These are phyloP conservation scores for Sesamia nonagrioides DNA, from an alignment of 1,140 invertebrate species.

Conservation along the genomic window DNA sequence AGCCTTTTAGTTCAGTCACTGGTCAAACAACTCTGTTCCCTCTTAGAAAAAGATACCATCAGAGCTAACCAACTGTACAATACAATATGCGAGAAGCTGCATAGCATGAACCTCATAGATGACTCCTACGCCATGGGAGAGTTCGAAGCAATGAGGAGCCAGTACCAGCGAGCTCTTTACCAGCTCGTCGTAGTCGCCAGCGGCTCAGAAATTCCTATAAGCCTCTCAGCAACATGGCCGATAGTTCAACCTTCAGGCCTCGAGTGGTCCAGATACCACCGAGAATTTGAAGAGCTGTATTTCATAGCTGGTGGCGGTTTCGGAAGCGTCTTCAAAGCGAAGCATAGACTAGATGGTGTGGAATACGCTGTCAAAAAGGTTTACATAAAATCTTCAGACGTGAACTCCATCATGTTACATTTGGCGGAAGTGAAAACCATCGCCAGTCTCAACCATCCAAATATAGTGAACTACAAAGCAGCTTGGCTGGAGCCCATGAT, in stretches of 20 bases:
- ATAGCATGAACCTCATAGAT: conserved; percentile 90
- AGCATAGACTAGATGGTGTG: conserved; percentile 91
- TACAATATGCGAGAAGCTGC: conserved; percentile 89
- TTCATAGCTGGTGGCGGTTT: conserved; percentile 93
- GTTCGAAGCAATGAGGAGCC: conserved; percentile 89
- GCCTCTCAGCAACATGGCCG: conserved; percentile 82
- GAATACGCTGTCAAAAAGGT: conserved; percentile 95
- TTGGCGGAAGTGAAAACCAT: conserved; percentile 93
- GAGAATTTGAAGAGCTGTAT: conserved; percentile 92
- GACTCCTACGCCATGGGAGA: conserved; percentile 90
- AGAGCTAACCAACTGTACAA: conserved; percentile 89
- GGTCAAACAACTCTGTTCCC: conserved; percentile 89
- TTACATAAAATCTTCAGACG: conserved; percentile 88
- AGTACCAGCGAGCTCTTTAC: conserved; percentile 90
- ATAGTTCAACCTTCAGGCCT: conserved; percentile 76
- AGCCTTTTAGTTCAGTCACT: conserved; percentile 90
- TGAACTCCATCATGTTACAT: conserved; percentile 89
- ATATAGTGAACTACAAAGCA: conserved; percentile 95
- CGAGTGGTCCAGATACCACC: conserved; percentile 90
- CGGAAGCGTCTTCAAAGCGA: conserved; percentile 88
- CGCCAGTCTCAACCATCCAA: conserved; percentile 92
- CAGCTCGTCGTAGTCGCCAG: conserved; percentile 88
- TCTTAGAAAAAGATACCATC: conserved; percentile 88
- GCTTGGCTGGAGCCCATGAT: conserved; percentile 93
- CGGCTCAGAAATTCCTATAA: conserved; percentile 84